These are phyloP conservation scores for Axis porcinus DNA, from an alignment of 2,113 vertebrate genomes.

Conservation along the genomic window DNA sequence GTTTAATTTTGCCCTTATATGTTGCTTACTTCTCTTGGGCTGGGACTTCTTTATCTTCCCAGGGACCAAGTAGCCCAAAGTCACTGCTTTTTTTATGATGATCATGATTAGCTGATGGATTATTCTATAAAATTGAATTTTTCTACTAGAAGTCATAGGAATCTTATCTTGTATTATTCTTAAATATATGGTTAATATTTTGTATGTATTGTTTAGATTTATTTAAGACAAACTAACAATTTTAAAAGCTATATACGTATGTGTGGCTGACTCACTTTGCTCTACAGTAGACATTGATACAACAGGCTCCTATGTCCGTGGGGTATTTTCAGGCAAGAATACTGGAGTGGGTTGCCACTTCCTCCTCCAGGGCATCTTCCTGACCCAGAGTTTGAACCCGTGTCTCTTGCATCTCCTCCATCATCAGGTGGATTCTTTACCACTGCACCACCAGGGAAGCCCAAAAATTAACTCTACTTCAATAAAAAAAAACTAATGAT, in stretches of 20 bases:
- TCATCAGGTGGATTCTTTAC: background rate
- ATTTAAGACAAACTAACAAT: background rate
- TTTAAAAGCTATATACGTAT: background rate
- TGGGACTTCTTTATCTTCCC: background rate
- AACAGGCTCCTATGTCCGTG: background rate
- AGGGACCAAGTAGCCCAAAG: background rate
- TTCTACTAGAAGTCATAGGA: background rate
- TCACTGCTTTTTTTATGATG: background rate
- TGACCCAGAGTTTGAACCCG: background rate
- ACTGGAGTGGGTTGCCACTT: background rate
- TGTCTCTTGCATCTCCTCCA: background rate
- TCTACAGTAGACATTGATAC: background rate
- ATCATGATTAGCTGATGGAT: background rate
- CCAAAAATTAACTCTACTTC: background rate
- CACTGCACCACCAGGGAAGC: background rate
- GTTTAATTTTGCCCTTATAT: background rate
- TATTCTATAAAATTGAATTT: background rate
- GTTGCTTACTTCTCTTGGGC: background rate
- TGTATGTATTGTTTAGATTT: background rate
- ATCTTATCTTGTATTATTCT: background rate
- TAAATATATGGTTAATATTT: background rate
- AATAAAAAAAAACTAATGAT: background rate
- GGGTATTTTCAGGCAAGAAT: background rate
- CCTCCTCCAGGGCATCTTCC: background rate
- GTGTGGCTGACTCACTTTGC: background rate